Percentiles rank a stretch among this genome's conserved stretches.
These are phyloP conservation scores for Zapus hudsonius DNA, from an alignment of 2,113 vertebrate genomes.

Conservation along the genomic window DNA sequence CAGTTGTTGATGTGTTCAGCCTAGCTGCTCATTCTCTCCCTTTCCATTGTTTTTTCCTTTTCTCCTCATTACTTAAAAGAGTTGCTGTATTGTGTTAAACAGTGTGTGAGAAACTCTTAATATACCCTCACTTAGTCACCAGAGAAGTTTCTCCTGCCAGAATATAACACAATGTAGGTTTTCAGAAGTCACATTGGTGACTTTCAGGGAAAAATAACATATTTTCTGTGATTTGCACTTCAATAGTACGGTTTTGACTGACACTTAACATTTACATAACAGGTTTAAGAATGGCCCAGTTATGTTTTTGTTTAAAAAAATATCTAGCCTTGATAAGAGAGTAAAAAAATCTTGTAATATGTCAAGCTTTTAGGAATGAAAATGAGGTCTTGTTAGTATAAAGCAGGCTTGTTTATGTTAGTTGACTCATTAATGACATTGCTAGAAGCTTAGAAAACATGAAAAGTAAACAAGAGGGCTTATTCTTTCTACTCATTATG, in stretches of 20 bases:
- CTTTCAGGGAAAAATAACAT: constrained; percentile 60
- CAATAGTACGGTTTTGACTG: constrained; percentile 63
- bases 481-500: constrained; percentile 42
- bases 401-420: constrained; percentile 46
- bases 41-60: constrained; percentile 68
- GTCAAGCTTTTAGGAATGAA: constrained; percentile 56
- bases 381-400: background rate
- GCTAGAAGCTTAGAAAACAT: constrained; percentile 27
- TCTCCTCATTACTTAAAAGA: constrained; percentile 73
- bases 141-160: constrained; percentile 80
- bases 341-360: constrained; percentile 36
- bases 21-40: constrained; percentile 27
- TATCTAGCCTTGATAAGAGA: constrained; percentile 12
- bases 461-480: constrained; percentile 19
- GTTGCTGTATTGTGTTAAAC: constrained; percentile 75
- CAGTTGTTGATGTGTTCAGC: constrained; percentile 17
- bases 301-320: constrained; percentile 32
- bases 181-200: constrained; percentile 80
- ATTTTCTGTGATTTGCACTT: constrained; percentile 76
- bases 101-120: constrained; percentile 83
- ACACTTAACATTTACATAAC: constrained; percentile 53
- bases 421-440: constrained; percentile 64
- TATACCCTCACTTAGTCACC: constrained; percentile 81
- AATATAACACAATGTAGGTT: constrained; percentile 76
- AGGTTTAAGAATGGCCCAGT: constrained; percentile 61